Conservation (phyloP, 2,113 vertebrate genomes). For the Pelecanoides urinatrix region DNA sequence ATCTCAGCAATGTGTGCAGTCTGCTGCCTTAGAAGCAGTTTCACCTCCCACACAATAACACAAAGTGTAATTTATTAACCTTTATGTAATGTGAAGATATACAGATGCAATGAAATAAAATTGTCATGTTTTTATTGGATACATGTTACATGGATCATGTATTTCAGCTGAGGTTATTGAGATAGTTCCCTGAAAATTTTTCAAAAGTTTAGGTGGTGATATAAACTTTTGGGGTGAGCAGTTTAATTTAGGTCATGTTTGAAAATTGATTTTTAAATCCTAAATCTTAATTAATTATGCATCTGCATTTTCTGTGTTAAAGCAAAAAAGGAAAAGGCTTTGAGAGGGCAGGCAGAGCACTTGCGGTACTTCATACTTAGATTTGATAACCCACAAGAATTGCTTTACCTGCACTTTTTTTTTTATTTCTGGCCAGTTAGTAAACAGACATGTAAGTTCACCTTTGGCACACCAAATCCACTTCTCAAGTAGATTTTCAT, state of each 20-base stretch:
- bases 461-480: neutral
- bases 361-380: neutral
- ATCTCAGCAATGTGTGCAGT: neutral
- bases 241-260: neutral
- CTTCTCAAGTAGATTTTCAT: neutral
- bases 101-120: neutral
- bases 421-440: neutral
- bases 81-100: neutral
- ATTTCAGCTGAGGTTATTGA: neutral
- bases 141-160: neutral
- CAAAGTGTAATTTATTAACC: neutral
- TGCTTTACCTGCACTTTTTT: rapidly evolving
- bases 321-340: neutral
- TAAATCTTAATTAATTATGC: neutral
- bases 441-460: neutral
- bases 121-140: neutral
- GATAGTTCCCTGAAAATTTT: neutral
- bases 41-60: neutral
- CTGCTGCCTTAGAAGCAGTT: neutral
- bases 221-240: rapidly evolving
- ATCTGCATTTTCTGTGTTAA: neutral
- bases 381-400: neutral
- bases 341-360: neutral
- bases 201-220: neutral
- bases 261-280: neutral